These are phyloP conservation scores for Drosophila lutescens DNA, from an alignment of 2,888 invertebrate genomes.

Conservation along the genomic window DNA sequence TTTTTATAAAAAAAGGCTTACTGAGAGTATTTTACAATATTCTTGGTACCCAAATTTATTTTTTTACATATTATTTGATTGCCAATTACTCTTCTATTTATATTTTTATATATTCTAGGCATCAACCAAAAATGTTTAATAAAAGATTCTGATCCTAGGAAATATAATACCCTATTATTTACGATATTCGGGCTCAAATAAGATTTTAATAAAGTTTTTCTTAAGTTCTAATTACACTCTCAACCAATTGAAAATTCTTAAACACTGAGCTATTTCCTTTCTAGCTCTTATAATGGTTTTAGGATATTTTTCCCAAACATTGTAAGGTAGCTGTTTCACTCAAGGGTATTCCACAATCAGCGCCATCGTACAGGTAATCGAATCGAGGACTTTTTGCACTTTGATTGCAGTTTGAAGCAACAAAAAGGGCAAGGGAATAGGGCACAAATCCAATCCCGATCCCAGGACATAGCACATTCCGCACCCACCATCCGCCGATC, in stretches of 20 bases:
- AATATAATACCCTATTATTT: too few relatives aligned
- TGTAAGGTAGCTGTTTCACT: not conserved
- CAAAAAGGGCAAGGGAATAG: conserved; percentile 3
- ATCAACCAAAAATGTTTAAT: too few relatives aligned
- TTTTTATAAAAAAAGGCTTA: too few relatives aligned
- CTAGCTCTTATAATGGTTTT: too few relatives aligned
- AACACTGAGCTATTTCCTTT: too few relatives aligned
- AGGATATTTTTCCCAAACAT: not conserved
- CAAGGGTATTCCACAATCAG: conserved; percentile 13
- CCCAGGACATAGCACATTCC: conserved; percentile 7
- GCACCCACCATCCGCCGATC: not conserved
- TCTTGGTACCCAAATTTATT: not conserved
- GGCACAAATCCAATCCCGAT: conserved; percentile 16
- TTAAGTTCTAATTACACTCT: too few relatives aligned
- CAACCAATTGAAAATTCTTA: too few relatives aligned
- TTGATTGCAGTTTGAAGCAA: conserved; percentile 26
- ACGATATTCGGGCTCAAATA: too few relatives aligned
- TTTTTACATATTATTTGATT: not conserved
- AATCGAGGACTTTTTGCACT: conserved; percentile 12
- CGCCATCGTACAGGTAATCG: not conserved
- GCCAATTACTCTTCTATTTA: not conserved
- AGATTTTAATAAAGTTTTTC: too few relatives aligned
- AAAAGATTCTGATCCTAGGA: too few relatives aligned
- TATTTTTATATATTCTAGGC: too few relatives aligned
- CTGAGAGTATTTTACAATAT: not conserved